Evolutionary conservation across 1,140 invertebrate species (phyloP).

Genomic region (Fopius arisanus): DNA sequence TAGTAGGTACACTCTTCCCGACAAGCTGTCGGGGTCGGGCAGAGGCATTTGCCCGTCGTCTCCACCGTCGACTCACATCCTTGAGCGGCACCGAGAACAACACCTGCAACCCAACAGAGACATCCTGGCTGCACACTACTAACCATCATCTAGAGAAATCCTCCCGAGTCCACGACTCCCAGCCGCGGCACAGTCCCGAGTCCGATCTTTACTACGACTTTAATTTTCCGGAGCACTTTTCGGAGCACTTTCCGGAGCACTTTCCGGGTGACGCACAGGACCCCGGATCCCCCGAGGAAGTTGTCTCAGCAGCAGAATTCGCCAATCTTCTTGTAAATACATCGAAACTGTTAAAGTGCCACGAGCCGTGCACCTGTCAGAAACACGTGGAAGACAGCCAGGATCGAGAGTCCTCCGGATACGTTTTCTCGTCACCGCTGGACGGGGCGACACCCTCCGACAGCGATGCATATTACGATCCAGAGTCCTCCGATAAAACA

Average conservation of each 20-base stretch:
- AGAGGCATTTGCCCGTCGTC: slow-evolving; percentile 78
- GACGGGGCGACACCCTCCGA: slow-evolving; percentile 44
- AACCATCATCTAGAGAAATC: neutral
- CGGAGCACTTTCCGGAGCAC: slow-evolving; percentile 67
- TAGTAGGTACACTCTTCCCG: slow-evolving; percentile 65
- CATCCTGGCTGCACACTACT: slow-evolving; percentile 45
- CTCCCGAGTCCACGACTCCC: slow-evolving; percentile 44
- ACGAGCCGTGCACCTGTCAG: slow-evolving; percentile 46
- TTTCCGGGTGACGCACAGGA: slow-evolving; percentile 66
- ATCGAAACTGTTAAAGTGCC: slow-evolving; percentile 34
- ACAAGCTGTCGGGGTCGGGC: slow-evolving; percentile 81
- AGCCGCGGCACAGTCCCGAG: slow-evolving; percentile 60
- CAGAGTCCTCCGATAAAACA: slow-evolving; percentile 54
- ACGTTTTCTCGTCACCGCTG: slow-evolving; percentile 56
- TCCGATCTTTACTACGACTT: slow-evolving; percentile 69
- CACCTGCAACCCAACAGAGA: slow-evolving; percentile 37
- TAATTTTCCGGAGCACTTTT: slow-evolving; percentile 69
- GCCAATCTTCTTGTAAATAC: slow-evolving; percentile 40
- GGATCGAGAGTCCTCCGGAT: slow-evolving; percentile 61
- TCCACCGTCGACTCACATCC: slow-evolving; percentile 76
- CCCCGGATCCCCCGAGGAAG: slow-evolving; percentile 72
- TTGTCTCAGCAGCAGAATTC: slow-evolving; percentile 59
- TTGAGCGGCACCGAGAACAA: slow-evolving; percentile 66
- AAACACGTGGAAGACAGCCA: slow-evolving; percentile 52
- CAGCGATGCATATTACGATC: slow-evolving; percentile 69